phyloP scores from a whole-genome alignment of 1,140 invertebrate species.

The Nephila pilipes region DNA sequence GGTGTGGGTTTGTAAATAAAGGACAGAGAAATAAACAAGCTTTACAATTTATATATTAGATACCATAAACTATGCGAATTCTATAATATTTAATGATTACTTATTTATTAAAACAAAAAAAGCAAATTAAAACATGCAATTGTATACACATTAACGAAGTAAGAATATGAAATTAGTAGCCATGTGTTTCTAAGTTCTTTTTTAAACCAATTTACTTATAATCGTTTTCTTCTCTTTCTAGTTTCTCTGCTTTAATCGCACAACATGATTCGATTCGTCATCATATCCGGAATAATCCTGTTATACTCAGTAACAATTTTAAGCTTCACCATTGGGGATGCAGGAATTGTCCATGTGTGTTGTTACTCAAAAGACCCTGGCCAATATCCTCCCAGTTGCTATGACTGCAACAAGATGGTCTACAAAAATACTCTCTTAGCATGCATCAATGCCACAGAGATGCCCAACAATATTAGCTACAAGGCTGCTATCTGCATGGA shows the following conservation, averaged over 20 bases:
- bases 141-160: too few relatives aligned
- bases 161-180: too few relatives aligned
- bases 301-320: background rate
- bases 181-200: too few relatives aligned
- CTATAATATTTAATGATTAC: too few relatives aligned
- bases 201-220: too few relatives aligned
- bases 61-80: too few relatives aligned
- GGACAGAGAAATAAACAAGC: too few relatives aligned
- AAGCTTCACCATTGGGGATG: background rate
- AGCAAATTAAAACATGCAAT: too few relatives aligned
- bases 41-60: too few relatives aligned
- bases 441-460: conserved; percentile 31
- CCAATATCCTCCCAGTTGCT: conserved; percentile 8
- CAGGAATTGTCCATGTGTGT: conserved; percentile 22
- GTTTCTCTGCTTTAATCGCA: background rate
- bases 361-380: conserved; percentile 13
- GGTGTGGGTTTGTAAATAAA: too few relatives aligned
- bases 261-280: background rate
- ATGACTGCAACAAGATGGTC: background rate
- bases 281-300: background rate
- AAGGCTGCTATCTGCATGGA: conserved; percentile 47
- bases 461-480: conserved; percentile 62
- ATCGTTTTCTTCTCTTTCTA: background rate
- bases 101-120: too few relatives aligned
- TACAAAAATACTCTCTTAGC: conserved; percentile 52